phyloP scores from a whole-genome alignment of 1,140 invertebrate genomes.

The Babylonia areolata region DNA sequence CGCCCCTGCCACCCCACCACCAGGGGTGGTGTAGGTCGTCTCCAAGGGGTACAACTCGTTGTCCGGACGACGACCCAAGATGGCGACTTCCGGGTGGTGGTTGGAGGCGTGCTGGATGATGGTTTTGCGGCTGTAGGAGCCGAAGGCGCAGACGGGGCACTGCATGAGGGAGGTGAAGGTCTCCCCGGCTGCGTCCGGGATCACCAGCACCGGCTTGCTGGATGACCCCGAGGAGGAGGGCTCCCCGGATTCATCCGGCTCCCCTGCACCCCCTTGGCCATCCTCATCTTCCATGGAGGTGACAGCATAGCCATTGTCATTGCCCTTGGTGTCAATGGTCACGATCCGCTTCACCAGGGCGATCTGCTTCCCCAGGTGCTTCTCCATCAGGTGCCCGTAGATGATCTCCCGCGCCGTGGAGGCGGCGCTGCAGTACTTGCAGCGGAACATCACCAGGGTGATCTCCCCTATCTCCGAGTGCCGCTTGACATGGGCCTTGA shows the following conservation, averaged over 20 bases:
- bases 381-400: slow-evolving; percentile 48
- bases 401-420: slow-evolving; percentile 54
- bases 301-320: slow-evolving; percentile 53
- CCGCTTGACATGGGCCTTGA: slow-evolving; percentile 51
- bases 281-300: slow-evolving; percentile 49
- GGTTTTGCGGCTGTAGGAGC: slow-evolving; percentile 37
- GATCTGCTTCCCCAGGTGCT: slow-evolving; percentile 50
- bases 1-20: background rate
- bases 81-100: slow-evolving; percentile 45
- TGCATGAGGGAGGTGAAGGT: slow-evolving; percentile 41
- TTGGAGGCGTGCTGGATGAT: slow-evolving; percentile 46
- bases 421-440: slow-evolving; percentile 52
- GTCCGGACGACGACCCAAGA: slow-evolving; percentile 45
- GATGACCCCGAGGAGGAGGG: background rate
- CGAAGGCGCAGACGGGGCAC: slow-evolving; percentile 48
- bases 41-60: slow-evolving; percentile 32
- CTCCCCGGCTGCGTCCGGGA: slow-evolving; percentile 44
- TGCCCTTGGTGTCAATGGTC: slow-evolving; percentile 48
- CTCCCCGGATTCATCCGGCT: no score
- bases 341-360: slow-evolving; percentile 54
- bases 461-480: slow-evolving; percentile 54
- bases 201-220: slow-evolving; percentile 38
- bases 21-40: slow-evolving; percentile 25
- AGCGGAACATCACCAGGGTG: slow-evolving; percentile 50
- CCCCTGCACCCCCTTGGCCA: background rate